A percentile compares a stretch with the other conserved stretches of the same genome.
phyloP scores from a whole-genome alignment of 2,888 invertebrate genomes.

The Philereme vetulata region DNA sequence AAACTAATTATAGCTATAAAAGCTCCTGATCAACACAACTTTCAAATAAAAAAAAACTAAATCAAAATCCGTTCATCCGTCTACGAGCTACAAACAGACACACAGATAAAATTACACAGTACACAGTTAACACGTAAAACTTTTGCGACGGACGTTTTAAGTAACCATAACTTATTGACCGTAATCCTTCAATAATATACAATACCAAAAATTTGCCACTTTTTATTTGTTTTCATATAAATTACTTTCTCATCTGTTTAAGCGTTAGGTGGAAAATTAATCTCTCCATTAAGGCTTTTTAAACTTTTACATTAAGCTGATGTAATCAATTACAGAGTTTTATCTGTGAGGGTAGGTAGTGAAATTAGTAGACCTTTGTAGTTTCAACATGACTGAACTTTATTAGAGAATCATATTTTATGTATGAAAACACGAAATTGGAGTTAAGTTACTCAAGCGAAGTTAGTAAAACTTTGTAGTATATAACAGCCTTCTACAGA shows the following conservation, averaged over 20 bases:
- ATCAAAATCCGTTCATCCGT: no score
- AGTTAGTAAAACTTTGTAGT: neutral
- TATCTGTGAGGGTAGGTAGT: neutral
- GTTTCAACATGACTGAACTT: constrained; percentile 9
- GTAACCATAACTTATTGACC: neutral
- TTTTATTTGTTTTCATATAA: constrained; percentile 8
- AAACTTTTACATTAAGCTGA: constrained; percentile 15
- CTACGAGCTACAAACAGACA: no score
- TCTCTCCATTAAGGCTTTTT: constrained; percentile 30
- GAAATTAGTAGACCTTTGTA: neutral
- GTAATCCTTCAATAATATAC: no score
- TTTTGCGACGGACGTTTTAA: no score
- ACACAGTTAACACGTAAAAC: no score
- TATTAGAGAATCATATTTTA: constrained; percentile 2
- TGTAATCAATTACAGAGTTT: constrained; percentile 13
- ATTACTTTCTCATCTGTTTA: constrained; percentile 10
- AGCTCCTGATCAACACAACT: no score
- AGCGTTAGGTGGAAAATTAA: constrained; percentile 17
- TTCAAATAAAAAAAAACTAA: no score
- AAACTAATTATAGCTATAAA: no score
- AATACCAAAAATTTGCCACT: neutral
- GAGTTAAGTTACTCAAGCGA: neutral
- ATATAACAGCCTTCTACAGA: neutral
- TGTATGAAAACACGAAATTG: constrained; percentile 9
- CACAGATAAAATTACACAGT: no score